Percentiles rank a stretch among this genome's conserved stretches.
phyloP scores from a whole-genome alignment of 2,888 invertebrate species.

The Nomada ruficornis region DNA sequence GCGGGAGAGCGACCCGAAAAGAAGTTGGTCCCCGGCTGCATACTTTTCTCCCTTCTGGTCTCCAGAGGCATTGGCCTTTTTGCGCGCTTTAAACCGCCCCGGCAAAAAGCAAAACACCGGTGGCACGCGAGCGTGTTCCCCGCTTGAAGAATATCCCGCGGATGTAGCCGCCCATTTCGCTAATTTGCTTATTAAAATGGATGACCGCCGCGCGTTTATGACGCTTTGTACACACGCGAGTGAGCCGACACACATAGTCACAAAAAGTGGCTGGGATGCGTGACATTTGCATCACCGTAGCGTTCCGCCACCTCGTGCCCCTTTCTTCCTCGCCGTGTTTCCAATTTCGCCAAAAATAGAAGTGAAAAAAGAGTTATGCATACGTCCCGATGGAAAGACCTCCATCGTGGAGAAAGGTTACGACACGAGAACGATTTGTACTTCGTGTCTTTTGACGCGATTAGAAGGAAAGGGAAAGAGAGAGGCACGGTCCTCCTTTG shows the following conservation, averaged over 20 bases:
- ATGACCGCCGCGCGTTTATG: slow-evolving; percentile 67
- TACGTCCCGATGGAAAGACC: neutral
- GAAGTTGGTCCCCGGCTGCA: slow-evolving; percentile 52
- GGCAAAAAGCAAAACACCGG: slow-evolving; percentile 63
- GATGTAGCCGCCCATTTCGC: slow-evolving; percentile 66
- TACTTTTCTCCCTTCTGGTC: slow-evolving; percentile 60
- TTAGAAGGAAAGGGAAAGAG: slow-evolving; percentile 25
- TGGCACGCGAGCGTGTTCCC: slow-evolving; percentile 71
- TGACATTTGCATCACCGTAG: slow-evolving; percentile 59
- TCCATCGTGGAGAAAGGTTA: slow-evolving; percentile 6
- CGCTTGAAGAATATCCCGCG: slow-evolving; percentile 52
- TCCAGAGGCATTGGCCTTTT: slow-evolving; percentile 64
- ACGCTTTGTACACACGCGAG: slow-evolving; percentile 62
- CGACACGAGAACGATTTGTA: slow-evolving; percentile 66
- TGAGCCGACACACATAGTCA: slow-evolving; percentile 19
- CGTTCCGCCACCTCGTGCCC: neutral
- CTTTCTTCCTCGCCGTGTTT: neutral
- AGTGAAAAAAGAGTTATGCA: slow-evolving; percentile 16
- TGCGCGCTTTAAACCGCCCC: slow-evolving; percentile 55
- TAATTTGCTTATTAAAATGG: slow-evolving; percentile 80
- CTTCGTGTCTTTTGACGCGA: slow-evolving; percentile 51
- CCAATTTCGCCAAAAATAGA: neutral
- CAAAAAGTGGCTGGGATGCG: slow-evolving; percentile 54
- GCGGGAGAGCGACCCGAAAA: slow-evolving; percentile 52
- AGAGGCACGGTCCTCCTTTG: neutral